These are phyloP conservation scores for Amphipyra berbera DNA, from an alignment of 2,888 invertebrate genomes.

Conservation along the genomic window DNA sequence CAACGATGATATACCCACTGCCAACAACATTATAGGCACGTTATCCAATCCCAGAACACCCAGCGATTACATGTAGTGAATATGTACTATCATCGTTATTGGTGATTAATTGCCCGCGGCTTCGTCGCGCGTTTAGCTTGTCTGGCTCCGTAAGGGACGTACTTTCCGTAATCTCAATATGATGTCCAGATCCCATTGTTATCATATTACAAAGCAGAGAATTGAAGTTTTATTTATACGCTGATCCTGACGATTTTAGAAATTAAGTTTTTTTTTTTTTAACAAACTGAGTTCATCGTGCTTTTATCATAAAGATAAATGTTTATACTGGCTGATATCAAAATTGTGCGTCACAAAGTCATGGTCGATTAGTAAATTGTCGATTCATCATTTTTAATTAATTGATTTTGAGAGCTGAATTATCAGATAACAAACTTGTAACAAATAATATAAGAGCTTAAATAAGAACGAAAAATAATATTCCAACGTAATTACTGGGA, in stretches of 20 bases:
- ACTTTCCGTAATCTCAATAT: constrained; percentile 48
- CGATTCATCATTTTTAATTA: constrained; percentile 23
- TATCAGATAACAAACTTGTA: constrained; percentile 15
- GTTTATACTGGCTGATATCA: constrained; percentile 27
- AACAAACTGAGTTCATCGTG: constrained; percentile 28
- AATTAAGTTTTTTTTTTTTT: not conserved
- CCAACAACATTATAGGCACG: constrained; percentile 81
- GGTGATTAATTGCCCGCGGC: constrained; percentile 44
- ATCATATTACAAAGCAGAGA: constrained; percentile 7
- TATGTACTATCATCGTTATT: constrained; percentile 10
- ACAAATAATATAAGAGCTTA: too few species aligned
- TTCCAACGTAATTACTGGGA: not conserved
- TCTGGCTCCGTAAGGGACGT: constrained; percentile 13
- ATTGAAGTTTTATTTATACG: constrained; percentile 16
- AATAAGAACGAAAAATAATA: not conserved
- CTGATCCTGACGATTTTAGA: constrained; percentile 25
- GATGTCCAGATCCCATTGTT: constrained; percentile 20
- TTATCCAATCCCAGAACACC: constrained; percentile 70
- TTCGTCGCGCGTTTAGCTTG: constrained; percentile 28
- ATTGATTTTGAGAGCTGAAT: constrained; percentile 22
- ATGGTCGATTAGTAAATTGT: constrained; percentile 21
- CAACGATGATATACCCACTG: constrained; percentile 77
- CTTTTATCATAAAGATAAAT: constrained; percentile 23
- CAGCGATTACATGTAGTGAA: constrained; percentile 61
- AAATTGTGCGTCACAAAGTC: constrained; percentile 35